Conservation (phyloP, 2,797 vertebrate genomes). For the Labeo calbasu region DNA sequence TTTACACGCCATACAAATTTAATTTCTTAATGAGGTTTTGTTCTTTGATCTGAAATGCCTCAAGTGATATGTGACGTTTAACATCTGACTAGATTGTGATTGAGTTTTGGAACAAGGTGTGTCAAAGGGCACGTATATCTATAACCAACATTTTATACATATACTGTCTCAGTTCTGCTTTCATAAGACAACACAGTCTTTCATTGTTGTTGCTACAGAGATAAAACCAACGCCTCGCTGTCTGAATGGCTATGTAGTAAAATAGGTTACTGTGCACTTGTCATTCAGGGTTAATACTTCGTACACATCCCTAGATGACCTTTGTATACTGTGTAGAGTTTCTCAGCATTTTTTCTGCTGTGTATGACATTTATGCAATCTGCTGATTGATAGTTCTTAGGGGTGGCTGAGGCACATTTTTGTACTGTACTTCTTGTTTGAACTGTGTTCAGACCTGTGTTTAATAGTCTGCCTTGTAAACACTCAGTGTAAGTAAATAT, state of each 20-base stretch:
- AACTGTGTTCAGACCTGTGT: background rate
- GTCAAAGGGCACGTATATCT: background rate
- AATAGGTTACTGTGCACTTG: conserved; percentile 32
- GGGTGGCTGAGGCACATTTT: background rate
- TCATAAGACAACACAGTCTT: background rate
- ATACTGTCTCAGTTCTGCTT: background rate
- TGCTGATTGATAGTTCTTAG: background rate
- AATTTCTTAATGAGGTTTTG: background rate
- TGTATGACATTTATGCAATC: conserved; percentile 11
- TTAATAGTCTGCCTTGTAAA: background rate
- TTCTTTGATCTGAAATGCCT: background rate
- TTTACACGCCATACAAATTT: background rate
- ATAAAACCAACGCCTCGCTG: background rate
- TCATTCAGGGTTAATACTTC: conserved; percentile 1
- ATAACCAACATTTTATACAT: background rate
- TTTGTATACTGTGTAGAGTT: conserved; percentile 2
- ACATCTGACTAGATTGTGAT: background rate
- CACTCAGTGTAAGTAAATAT: background rate
- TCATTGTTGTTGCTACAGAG: conserved; percentile 11
- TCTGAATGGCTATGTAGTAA: background rate
- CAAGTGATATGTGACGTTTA: background rate
- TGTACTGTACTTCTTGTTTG: background rate
- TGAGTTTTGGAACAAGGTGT: background rate
- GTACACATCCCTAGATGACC: conserved; percentile 9
- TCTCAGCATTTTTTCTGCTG: background rate